Evolutionary conservation across 2,888 invertebrate genomes (phyloP), one percentile per base, ranked within the genome.

Genomic region (Sesia bembeciformis): DNA sequence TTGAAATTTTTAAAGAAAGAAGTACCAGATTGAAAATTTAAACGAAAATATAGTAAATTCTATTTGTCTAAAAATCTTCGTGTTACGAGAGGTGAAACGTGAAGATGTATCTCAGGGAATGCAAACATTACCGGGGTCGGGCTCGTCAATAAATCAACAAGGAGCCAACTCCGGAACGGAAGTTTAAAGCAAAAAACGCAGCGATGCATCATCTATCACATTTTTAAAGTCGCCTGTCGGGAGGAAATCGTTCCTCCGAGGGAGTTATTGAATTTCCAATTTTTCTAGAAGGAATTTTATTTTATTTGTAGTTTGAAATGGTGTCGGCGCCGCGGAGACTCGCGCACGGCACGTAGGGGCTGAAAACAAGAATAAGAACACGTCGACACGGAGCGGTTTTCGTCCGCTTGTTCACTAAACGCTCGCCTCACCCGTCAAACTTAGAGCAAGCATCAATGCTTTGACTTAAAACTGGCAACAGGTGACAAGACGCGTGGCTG

Each of bases 191-290:
- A 46, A 49, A 51, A 40, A 49, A 23, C 39, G 40, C 52, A 52
- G 58, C 54, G 54, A 60, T 62, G 62, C 69, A 66, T 67, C 71
- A 72, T 73, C 71, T 62, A 72, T 74, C 74, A 75, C 70, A 63
- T 68, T 72, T 69, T 68, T 65, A 74, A 74, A 72, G 68, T 70
- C 65, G 60, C 61, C 63, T 61, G 65, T 65, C 68, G 63, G 58
- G 62, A 63, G 58, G 62, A 71, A 68, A 70, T 72, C 72, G 67
- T 62, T 68, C 61, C 66, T 67, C 62, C 42, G 49, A 54, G 57
- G 60, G 63, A 71, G 70, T 78, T 77, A 78, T 78, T 78, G 75
- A 79, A 79, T 79, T 74, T 68, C 63, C 68, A 73, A 78, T 74
- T 71, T 76, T 66, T 67, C 64, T 64, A 60, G 56, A 39, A 5